Percentiles rank a stretch among this genome's conserved stretches.
Evolutionary conservation across 2,113 vertebrate genomes (phyloP).

Genomic region (Cyanoderma ruficeps): DNA sequence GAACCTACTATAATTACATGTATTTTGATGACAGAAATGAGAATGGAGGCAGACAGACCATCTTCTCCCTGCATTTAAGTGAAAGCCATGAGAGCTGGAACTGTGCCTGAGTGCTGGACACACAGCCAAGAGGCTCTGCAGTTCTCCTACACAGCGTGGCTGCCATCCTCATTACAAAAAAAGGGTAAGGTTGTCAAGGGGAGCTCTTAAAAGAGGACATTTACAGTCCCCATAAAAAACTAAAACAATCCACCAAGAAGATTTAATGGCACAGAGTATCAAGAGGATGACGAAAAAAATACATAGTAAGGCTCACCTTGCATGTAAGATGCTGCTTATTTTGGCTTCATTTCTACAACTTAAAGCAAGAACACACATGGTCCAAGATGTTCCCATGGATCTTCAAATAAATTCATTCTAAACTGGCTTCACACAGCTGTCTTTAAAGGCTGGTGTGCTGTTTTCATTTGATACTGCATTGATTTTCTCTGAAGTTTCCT

Average conservation of each 20-base stretch:
- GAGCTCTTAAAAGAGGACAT: background rate
- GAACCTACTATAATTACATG: background rate
- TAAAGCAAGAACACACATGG: background rate
- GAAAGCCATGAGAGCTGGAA: background rate
- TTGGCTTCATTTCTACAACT: background rate
- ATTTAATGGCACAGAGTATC: background rate
- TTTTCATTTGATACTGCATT: slow-evolving; percentile 60
- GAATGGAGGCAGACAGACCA: background rate
- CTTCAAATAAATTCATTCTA: slow-evolving; percentile 39
- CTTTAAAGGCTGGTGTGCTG: slow-evolving; percentile 15
- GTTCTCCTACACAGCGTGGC: background rate
- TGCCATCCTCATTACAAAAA: background rate
- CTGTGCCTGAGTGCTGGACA: background rate
- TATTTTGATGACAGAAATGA: background rate
- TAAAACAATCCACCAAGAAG: background rate
- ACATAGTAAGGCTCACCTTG: background rate
- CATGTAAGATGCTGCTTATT: background rate
- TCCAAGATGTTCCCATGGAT: background rate
- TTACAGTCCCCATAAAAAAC: background rate
- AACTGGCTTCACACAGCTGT: slow-evolving; percentile 46
- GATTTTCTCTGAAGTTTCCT: slow-evolving; percentile 65
- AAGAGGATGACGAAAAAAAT: background rate
- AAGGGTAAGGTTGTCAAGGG: background rate
- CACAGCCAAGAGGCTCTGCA: background rate
- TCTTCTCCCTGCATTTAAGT: background rate